phyloP scores from a whole-genome alignment of 1,140 invertebrate genomes.

The Lepidurus couesii region DNA sequence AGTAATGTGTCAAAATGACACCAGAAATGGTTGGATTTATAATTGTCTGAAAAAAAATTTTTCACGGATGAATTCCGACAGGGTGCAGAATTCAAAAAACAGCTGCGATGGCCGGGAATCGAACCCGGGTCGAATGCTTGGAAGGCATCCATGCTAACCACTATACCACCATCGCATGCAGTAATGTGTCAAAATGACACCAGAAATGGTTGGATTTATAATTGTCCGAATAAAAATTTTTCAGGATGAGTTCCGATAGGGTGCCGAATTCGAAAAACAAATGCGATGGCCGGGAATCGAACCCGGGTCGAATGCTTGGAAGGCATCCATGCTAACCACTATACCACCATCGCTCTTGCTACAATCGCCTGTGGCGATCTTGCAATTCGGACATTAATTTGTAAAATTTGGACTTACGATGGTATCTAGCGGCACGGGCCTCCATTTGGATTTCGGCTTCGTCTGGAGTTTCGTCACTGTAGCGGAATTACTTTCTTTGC shows the following conservation, averaged over 20 bases:
- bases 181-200: background rate
- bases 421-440: conserved; percentile 91
- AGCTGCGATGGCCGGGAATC: conserved; percentile 80
- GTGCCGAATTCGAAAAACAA: conserved; percentile 30
- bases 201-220: background rate
- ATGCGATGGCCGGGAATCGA: conserved; percentile 87
- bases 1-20: too few species aligned
- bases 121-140: conserved; percentile 93
- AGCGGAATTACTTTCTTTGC: conserved; percentile 67
- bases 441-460: conserved; percentile 93
- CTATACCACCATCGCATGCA: conserved; percentile 69
- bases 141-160: conserved; percentile 88
- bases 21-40: too few species aligned
- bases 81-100: conserved; percentile 33
- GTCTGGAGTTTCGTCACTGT: conserved; percentile 70
- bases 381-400: conserved; percentile 32
- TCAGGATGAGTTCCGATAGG: background rate
- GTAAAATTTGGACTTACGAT: conserved; percentile 61
- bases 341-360: conserved; percentile 63
- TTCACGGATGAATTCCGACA: too few species aligned
- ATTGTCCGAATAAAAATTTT: background rate
- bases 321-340: conserved; percentile 87
- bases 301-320: conserved; percentile 93
- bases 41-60: too few species aligned
- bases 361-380: conserved; percentile 30